Conservation (phyloP, 2,888 invertebrate genomes). For the Falcaria lacertinaria region DNA sequence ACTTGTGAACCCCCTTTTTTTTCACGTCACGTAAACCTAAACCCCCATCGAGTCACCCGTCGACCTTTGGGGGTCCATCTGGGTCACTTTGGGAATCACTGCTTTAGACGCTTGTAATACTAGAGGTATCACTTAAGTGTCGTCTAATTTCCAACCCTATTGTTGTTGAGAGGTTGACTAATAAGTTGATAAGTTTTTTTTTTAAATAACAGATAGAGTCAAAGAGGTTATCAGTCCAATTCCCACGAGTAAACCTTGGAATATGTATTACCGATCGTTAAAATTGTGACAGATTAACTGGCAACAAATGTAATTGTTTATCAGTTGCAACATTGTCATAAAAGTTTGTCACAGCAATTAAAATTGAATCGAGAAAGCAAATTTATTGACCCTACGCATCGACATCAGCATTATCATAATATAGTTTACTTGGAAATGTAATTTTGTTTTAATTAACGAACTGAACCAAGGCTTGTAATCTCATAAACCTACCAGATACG, state of each 20-base stretch:
- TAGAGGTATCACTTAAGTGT: no score
- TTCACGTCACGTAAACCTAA: no score
- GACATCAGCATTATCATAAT: constrained; percentile 21
- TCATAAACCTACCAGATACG: constrained; percentile 57
- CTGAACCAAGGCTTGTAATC: constrained; percentile 43
- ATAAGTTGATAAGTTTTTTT: no score
- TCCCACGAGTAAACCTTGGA: neutral
- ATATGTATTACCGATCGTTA: neutral
- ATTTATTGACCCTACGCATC: constrained; percentile 22
- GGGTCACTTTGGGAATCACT: no score
- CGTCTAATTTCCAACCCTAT: no score
- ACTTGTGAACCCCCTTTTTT: no score
- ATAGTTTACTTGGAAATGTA: constrained; percentile 21
- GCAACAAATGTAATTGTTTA: no score
- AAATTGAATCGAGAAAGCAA: constrained; percentile 12
- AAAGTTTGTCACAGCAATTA: neutral
- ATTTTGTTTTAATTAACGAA: constrained; percentile 50
- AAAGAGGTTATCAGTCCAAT: neutral
- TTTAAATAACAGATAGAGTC: no score
- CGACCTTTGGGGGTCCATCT: no score
- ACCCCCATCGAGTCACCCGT: no score
- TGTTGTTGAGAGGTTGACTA: no score
- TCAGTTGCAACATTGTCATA: neutral
- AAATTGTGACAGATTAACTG: neutral
- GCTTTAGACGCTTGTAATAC: no score